Evolutionary conservation across 2,797 vertebrate genomes (phyloP).

Genomic region (Orientallactaga sibirica): DNA sequence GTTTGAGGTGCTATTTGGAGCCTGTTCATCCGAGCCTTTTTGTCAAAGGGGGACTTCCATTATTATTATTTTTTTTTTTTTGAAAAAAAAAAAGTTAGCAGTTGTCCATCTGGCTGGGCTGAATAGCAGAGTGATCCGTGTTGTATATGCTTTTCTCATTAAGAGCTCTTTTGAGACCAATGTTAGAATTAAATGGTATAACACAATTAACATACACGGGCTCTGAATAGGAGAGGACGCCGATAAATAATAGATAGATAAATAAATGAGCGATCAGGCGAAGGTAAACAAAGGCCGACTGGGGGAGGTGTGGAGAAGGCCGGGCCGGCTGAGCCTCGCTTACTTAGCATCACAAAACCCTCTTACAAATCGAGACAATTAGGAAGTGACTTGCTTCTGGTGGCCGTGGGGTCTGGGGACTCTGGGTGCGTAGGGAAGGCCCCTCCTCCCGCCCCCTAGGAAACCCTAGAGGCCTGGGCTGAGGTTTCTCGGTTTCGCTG

Average conservation of each 20-base stretch:
- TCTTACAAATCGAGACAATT: conserved; percentile 89
- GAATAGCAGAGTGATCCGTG: conserved; percentile 88
- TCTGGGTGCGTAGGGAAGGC: conserved; percentile 74
- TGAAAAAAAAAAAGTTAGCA: conserved; percentile 80
- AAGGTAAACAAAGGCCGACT: conserved; percentile 88
- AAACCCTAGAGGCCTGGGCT: conserved; percentile 72
- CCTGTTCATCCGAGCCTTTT: conserved; percentile 82
- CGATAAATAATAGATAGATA: conserved; percentile 89
- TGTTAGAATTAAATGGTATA: conserved; percentile 90
- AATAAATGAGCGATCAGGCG: conserved; percentile 89
- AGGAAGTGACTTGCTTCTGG: conserved; percentile 87
- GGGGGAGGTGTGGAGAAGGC: conserved; percentile 84
- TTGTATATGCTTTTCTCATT: conserved; percentile 90
- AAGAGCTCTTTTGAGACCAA: conserved; percentile 90
- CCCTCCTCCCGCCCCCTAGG: conserved; percentile 64
- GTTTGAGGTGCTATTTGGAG: conserved; percentile 83
- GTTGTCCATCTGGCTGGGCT: conserved; percentile 89
- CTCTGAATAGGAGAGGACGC: conserved; percentile 88
- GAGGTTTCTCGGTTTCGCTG: conserved; percentile 37
- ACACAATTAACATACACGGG: conserved; percentile 90
- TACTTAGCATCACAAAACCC: conserved; percentile 91
- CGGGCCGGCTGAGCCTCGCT: conserved; percentile 86
- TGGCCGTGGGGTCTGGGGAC: conserved; percentile 81
- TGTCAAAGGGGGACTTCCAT: conserved; percentile 83
- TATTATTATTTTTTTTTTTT: conserved; percentile 8